Percentiles rank a stretch among this genome's conserved stretches.
These are phyloP conservation scores for Poeciliopsis infans DNA, from an alignment of 2,797 vertebrate species.

Conservation along the genomic window DNA sequence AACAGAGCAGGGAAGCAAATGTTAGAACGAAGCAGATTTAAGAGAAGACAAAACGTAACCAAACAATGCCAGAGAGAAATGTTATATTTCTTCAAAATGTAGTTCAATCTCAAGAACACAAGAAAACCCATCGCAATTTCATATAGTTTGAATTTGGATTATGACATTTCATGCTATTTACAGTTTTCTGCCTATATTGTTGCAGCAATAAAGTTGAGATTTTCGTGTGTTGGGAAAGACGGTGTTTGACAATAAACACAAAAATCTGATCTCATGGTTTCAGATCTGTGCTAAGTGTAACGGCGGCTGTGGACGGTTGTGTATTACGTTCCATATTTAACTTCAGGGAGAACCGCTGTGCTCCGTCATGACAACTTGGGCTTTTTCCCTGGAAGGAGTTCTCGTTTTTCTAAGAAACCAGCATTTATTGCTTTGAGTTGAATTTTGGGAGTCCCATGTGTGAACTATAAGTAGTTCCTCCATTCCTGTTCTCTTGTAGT, in stretches of 20 bases:
- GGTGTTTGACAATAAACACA: background rate
- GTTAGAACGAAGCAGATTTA: background rate
- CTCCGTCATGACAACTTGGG: background rate
- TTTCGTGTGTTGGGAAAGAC: background rate
- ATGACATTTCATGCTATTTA: background rate
- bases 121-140: background rate
- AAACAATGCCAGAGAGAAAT: background rate
- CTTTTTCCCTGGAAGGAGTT: slow-evolving; percentile 14
- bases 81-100: background rate
- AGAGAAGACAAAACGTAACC: background rate
- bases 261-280: background rate
- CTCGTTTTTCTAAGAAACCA: background rate
- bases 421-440: background rate
- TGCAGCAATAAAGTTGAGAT: slow-evolving; percentile 4
- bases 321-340: background rate
- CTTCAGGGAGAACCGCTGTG: background rate
- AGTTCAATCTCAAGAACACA: background rate
- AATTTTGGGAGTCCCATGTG: background rate
- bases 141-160: background rate
- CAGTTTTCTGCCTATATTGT: background rate
- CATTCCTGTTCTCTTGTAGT: background rate
- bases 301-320: background rate
- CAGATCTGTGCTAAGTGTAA: slow-evolving; percentile 21
- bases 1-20: background rate
- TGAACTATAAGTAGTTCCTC: slow-evolving; percentile 6